Evolutionary conservation across 2,888 invertebrate genomes (phyloP).

Genomic region (Drosophila anomalata): DNA sequence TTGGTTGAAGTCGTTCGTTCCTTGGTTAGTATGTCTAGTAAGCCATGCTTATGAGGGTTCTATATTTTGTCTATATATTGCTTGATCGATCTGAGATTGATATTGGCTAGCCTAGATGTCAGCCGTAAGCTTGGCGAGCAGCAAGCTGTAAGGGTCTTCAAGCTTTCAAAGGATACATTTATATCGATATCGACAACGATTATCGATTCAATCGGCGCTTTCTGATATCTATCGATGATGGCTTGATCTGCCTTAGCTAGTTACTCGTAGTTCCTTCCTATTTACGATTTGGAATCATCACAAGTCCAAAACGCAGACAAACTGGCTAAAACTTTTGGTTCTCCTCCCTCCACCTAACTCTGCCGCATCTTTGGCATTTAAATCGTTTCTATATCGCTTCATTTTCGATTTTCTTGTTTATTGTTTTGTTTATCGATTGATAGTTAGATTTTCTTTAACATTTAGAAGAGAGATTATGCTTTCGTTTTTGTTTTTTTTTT

Average conservation of each 20-base stretch:
- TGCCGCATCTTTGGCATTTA: slow-evolving; percentile 40
- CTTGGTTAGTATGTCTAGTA: slow-evolving; percentile 50
- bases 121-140: slow-evolving; percentile 26
- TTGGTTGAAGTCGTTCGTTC: slow-evolving; percentile 59
- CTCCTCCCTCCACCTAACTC: slow-evolving; percentile 18
- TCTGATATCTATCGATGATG: slow-evolving; percentile 27
- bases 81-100: slow-evolving; percentile 51
- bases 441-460: slow-evolving; percentile 56
- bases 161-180: slow-evolving; percentile 42
- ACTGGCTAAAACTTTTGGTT: slow-evolving; percentile 13
- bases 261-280: background rate
- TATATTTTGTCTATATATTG: slow-evolving; percentile 56
- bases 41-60: slow-evolving; percentile 63
- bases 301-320: slow-evolving; percentile 7
- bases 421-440: slow-evolving; percentile 40
- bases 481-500: slow-evolving; percentile 58
- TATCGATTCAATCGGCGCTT: slow-evolving; percentile 21
- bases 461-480: slow-evolving; percentile 75
- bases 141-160: slow-evolving; percentile 19
- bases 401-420: slow-evolving; percentile 39
- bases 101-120: slow-evolving; percentile 48
- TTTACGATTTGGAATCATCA: slow-evolving; percentile 13
- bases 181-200: slow-evolving; percentile 3
- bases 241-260: slow-evolving; percentile 12
- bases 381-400: slow-evolving; percentile 28